Base-by-base conservation (phyloP, 2,113 vertebrate genomes). In the Nipponia nippon region DNA sequence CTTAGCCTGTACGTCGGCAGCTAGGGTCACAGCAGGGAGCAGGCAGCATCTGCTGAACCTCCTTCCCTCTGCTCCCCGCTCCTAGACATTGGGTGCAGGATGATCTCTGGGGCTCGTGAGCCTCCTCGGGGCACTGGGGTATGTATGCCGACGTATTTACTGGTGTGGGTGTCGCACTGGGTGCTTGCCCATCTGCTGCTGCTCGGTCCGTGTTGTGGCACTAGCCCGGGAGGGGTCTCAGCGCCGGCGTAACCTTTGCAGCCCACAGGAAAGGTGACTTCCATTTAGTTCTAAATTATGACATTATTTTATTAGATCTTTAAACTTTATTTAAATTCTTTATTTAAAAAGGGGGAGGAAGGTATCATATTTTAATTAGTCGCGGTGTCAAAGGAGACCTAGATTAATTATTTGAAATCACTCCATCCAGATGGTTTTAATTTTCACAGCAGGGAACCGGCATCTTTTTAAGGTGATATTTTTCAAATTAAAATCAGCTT, bases 401-500 rank as follows among this genome's bases (percentile, higher is more conserved):
- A 95, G 97, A 98, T 98, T 98, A 98, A 98, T 98, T 98, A 98
- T 97, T 98, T 97, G 98, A 98, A 98, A 97, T 98, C 97, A 97
- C 81, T 94, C 90, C 79, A 97, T 98, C 97, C 98, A 98, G 97
- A 97, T 98, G 98, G 98, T 97, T 98, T 97, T 97, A 94, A 98
- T 98, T 98, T 98, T 98, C 98, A 98, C 98, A 98, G 98, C 98
- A 96, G 98, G 98, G 97, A 97, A 98, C 98, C 77, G 79, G 93
- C 97, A 97, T 98, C 97, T 97, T 95, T 97, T 96, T 96, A 98
- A 98, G 98, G 97, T 98, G 97, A 98, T 98, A 98, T 96, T 98
- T 98, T 98, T 98, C 96, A 98, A 98, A 98, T 98, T 98, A 98
- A 98, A 98, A 98, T 98, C 98, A 96, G 97, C 92, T 96, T 93